A percentile compares a stretch with the other conserved stretches of the same genome.
These are phyloP conservation scores for Oceanodroma tethys DNA, from an alignment of 2,113 vertebrate species.

Conservation along the genomic window DNA sequence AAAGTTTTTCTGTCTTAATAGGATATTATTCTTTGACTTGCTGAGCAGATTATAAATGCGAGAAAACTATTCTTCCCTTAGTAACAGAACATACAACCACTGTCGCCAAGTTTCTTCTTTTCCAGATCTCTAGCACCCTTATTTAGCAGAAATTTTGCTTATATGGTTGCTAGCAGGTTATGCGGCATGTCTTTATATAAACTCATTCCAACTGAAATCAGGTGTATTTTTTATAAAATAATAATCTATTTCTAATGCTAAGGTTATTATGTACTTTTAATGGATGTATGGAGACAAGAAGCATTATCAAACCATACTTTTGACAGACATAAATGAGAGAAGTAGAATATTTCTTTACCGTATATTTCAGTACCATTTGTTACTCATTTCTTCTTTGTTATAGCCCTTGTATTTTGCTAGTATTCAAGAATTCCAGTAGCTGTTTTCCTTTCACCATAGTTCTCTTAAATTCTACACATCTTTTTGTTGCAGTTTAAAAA, in stretches of 20 bases:
- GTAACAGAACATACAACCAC: constrained; percentile 17
- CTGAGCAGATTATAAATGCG: constrained; percentile 36
- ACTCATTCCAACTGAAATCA: neutral
- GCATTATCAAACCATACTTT: neutral
- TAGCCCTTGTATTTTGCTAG: neutral
- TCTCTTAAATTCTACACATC: neutral
- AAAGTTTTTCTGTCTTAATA: constrained; percentile 11
- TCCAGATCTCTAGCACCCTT: neutral
- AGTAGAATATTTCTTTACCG: neutral
- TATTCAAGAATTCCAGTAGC: neutral
- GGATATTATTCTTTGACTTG: constrained; percentile 21
- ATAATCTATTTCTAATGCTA: neutral
- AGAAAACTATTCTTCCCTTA: constrained; percentile 35
- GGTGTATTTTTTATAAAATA: neutral
- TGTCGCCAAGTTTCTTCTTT: neutral
- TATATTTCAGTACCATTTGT: neutral
- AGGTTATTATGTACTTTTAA: neutral
- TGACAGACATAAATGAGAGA: neutral
- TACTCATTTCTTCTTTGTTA: neutral
- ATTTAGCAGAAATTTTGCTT: neutral
- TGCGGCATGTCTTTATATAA: neutral
- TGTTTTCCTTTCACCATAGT: neutral
- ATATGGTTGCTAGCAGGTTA: neutral
- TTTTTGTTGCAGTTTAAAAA: neutral
- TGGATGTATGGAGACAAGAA: neutral